A percentile compares a stretch with the other conserved stretches of the same genome.
Evolutionary conservation across 2,113 vertebrate genomes (phyloP).

Genomic region (Hepsetus odoe): DNA sequence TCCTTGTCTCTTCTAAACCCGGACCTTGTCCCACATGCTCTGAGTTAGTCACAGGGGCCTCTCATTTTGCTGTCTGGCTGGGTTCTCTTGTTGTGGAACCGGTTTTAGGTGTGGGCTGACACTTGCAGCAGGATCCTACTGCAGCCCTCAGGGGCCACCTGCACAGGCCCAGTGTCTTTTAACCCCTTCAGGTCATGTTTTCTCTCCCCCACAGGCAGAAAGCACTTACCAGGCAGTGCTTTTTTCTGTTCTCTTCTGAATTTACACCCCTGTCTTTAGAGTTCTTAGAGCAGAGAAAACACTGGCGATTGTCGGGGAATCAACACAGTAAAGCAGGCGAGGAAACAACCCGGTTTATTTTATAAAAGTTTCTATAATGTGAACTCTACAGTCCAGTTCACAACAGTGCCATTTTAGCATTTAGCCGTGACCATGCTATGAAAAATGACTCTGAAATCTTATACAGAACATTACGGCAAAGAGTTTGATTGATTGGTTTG

Average conservation of each 20-base stretch:
- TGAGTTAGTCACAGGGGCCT: neutral
- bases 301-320: too few relatives aligned
- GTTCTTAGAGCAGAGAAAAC: too few relatives aligned
- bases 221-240: neutral
- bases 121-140: neutral
- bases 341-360: too few relatives aligned
- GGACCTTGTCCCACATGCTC: neutral
- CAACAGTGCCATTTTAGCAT: too few relatives aligned
- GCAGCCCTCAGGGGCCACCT: constrained; percentile 4
- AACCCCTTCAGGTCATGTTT: neutral
- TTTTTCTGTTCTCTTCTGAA: neutral
- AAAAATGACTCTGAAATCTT: too few relatives aligned
- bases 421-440: too few relatives aligned
- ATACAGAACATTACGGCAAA: too few relatives aligned
- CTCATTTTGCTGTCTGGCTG: constrained; percentile 46
- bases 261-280: neutral
- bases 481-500: too few relatives aligned
- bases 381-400: too few relatives aligned
- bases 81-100: constrained; percentile 45
- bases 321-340: neutral
- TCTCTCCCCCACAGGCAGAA: neutral
- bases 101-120: constrained; percentile 14
- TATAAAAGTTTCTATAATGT: too few relatives aligned
- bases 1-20: neutral
- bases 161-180: constrained; percentile 10